Evolutionary conservation across 2,888 invertebrate species (phyloP).

Genomic region (Aproaerema taeniolella): DNA sequence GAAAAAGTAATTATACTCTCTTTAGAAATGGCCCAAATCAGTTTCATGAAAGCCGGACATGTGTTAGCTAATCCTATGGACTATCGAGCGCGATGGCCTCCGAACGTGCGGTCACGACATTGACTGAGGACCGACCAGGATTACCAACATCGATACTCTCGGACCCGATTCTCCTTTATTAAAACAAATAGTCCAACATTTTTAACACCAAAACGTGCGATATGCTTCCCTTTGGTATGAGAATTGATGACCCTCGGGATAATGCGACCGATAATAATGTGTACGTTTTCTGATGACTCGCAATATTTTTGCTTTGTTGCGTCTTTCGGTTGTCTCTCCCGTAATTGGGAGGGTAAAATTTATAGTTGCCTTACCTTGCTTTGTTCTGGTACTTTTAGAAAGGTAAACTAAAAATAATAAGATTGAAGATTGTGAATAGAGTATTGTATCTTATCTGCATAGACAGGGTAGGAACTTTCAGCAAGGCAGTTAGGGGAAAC

Average conservation of each 20-base stretch:
- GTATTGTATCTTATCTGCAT: too few relatives aligned
- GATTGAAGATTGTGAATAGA: too few relatives aligned
- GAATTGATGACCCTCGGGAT: slow-evolving; percentile 12
- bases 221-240: slow-evolving; percentile 17
- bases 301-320: neutral
- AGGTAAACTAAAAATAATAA: too few relatives aligned
- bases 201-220: slow-evolving; percentile 43
- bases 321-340: neutral
- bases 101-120: slow-evolving; percentile 34
- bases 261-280: slow-evolving; percentile 5
- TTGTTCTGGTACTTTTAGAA: too few relatives aligned
- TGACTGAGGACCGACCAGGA: slow-evolving; percentile 47
- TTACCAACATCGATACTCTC: slow-evolving; percentile 42
- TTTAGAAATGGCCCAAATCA: neutral
- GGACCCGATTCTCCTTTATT: slow-evolving; percentile 45
- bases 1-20: neutral
- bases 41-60: slow-evolving; percentile 36
- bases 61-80: slow-evolving; percentile 43
- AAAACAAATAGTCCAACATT: slow-evolving; percentile 55
- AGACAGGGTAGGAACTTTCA: too few relatives aligned
- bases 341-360: neutral
- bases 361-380: neutral
- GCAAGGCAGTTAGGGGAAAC: too few relatives aligned
- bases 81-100: slow-evolving; percentile 29
- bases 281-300: neutral